Base-by-base conservation (phyloP, 2,113 vertebrate species). In the Caranx ignobilis region DNA sequence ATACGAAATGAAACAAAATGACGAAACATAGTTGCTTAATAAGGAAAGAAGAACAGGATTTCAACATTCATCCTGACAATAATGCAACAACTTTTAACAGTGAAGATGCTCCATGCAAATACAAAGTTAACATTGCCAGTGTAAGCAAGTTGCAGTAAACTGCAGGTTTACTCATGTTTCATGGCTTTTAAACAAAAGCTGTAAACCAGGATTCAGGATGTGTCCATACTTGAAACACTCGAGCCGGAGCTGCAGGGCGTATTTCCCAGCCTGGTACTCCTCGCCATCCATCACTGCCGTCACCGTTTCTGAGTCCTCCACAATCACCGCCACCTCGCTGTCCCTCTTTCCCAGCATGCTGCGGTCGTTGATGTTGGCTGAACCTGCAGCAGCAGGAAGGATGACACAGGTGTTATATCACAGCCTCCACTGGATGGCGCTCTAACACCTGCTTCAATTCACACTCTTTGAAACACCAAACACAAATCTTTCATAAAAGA, bases 281-380 rank as follows among this genome's bases (percentile, higher is more conserved):
- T 93, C 85, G 1, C 97, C 96, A 0, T 98, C 96, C 98, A 99
- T 99, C 31, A 98, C 48, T 0, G 97, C 95, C 2, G 93, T 79
- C 6, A 96, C 63, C 0, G 56, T 96, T 84, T 97, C 94, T 0
- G 94, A 96, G 94, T 99, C 98, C 91, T 99, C 95, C 77, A 97
- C 94, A 1, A 99, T 94, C 87, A 99, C 62, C 0, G 97, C 98
- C 89, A 99, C 95, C 91, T 99, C 98, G 0, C 98, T 99, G 95
- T 99, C 98, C 59, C 98, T 88, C 91, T 98, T 99, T 0, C 98
- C 98, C 94, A 99, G 94, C 98, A 99, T 97, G 94, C 98, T 99
- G 52, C 98, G 94, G 94, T 99, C 98, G 0, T 99, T 99, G 89
- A 99, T 99, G 95, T 99, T 99, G 61, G 98, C 98, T 16, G 98